Percentiles rank a stretch among this genome's conserved stretches.
Evolutionary conservation across 2,797 vertebrate genomes (phyloP).

Genomic region (Alca torda): DNA sequence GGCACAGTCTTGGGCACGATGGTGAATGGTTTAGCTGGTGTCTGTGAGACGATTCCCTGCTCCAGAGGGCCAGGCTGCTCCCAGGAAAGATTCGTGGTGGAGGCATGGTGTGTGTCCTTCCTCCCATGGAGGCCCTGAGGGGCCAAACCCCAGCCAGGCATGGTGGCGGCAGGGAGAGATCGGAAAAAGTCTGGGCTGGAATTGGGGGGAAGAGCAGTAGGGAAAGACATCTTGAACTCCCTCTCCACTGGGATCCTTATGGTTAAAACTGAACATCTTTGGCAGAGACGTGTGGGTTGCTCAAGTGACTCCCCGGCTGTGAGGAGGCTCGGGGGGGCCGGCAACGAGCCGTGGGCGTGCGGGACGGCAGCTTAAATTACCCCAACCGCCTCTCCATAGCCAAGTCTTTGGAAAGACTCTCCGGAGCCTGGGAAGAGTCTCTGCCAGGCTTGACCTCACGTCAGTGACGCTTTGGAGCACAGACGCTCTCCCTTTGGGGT

Average conservation of each 20-base stretch:
- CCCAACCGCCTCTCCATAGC: background rate
- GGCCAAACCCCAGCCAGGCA: background rate
- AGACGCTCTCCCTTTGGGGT: rapidly evolving
- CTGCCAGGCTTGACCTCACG: background rate
- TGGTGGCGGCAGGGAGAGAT: rapidly evolving
- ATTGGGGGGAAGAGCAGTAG: rapidly evolving
- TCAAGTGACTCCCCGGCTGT: background rate
- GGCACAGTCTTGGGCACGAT: background rate
- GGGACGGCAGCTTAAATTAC: background rate
- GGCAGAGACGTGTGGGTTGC: background rate
- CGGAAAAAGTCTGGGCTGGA: background rate
- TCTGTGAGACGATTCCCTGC: background rate
- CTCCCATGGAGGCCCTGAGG: background rate
- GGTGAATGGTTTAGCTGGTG: background rate
- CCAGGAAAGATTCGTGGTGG: background rate
- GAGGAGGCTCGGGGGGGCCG: background rate
- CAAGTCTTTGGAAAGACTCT: background rate
- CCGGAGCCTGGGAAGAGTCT: background rate
- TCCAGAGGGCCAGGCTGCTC: background rate
- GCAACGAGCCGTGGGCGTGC: background rate
- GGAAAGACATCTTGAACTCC: background rate
- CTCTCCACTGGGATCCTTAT: background rate
- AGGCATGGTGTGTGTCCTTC: rapidly evolving
- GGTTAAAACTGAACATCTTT: background rate
- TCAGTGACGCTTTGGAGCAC: rapidly evolving